These are phyloP conservation scores for Halcyon chelicuti DNA, from an alignment of 2,797 vertebrate genomes.

Conservation along the genomic window DNA sequence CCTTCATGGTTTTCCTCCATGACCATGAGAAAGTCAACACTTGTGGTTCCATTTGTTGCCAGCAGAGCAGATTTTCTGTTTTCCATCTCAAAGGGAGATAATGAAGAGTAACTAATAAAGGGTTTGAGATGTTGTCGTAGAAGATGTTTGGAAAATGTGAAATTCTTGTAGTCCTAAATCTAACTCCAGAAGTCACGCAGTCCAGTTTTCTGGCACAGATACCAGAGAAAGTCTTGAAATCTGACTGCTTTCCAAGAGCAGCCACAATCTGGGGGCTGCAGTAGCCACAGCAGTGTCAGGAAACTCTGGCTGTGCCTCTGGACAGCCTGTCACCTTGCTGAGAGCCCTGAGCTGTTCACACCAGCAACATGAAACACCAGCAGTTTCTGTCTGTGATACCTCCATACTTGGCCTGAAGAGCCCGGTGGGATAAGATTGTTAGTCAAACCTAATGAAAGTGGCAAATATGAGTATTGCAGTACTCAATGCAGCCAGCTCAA, in stretches of 20 bases:
- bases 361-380: not conserved
- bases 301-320: not conserved
- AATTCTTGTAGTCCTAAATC: slow-evolving; percentile 52
- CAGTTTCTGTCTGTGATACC: not conserved
- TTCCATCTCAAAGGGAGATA: not conserved
- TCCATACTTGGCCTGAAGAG: not conserved
- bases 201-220: slow-evolving; percentile 55
- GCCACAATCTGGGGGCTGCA: not conserved
- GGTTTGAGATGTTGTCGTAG: slow-evolving; percentile 13
- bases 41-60: not conserved
- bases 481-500: not conserved
- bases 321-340: not conserved
- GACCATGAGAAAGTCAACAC: not conserved
- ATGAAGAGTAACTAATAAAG: not conserved
- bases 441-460: not conserved
- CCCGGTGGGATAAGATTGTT: not conserved
- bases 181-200: slow-evolving; percentile 36
- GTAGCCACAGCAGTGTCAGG: not conserved
- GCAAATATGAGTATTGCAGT: not conserved
- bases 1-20: not conserved
- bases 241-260: not conserved
- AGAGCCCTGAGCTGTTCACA: not conserved
- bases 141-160: slow-evolving; percentile 4
- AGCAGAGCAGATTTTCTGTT: not conserved
- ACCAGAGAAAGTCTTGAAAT: slow-evolving; percentile 42